phyloP scores from a whole-genome alignment of 2,888 invertebrate species.

The Spodoptera exigua region DNA sequence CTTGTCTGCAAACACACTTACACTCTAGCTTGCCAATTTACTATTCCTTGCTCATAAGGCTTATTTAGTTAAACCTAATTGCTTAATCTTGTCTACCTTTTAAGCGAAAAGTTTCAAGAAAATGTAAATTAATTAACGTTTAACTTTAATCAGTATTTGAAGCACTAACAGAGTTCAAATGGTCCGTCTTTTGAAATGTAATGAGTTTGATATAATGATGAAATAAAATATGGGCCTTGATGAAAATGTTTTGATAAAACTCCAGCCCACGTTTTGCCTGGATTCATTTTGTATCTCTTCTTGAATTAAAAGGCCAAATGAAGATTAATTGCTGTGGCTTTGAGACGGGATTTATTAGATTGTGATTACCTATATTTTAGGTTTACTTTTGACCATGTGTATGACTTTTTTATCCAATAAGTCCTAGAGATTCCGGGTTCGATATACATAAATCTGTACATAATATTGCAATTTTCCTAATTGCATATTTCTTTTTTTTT shows the following conservation, averaged over 20 bases:
- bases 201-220: conserved; percentile 25
- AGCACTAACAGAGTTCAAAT: conserved; percentile 32
- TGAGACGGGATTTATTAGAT: conserved; percentile 1
- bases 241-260: conserved; percentile 5
- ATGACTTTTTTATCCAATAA: no score
- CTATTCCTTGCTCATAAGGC: conserved; percentile 32
- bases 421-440: no score
- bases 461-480: no score
- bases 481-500: no score
- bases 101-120: conserved; percentile 25
- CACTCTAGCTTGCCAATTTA: conserved; percentile 18
- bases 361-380: background rate
- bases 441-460: no score
- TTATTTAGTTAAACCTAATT: conserved; percentile 46
- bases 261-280: conserved; percentile 8
- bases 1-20: conserved; percentile 14
- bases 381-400: no score
- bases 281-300: conserved; percentile 6
- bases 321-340: background rate
- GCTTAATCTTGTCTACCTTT: conserved; percentile 38
- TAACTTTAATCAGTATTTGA: conserved; percentile 40
- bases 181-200: conserved; percentile 32
- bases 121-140: conserved; percentile 43
- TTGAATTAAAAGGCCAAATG: background rate
- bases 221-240: background rate